Evolutionary conservation across 2,888 invertebrate genomes (phyloP), one percentile per base, ranked within the genome.

Genomic region (Nowickia ferox): DNA sequence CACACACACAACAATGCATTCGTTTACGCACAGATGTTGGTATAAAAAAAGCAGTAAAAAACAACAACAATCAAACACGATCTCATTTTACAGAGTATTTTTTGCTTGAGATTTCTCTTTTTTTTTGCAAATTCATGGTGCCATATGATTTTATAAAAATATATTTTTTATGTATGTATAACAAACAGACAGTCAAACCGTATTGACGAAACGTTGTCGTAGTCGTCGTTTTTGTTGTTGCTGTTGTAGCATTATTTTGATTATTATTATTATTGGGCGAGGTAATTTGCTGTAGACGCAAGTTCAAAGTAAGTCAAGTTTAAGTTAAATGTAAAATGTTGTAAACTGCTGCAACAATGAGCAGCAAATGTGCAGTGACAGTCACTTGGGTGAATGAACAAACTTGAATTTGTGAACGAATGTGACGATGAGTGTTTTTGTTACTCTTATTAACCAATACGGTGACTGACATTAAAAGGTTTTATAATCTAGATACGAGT

Each of bases 301-400:
- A 77, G 82, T 83, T 83, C 82, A 83, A 83, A 76, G 71, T 77
- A 83, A 83, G 82, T 83, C 82, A 83, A 83, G 82, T 83, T 83
- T 83, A 82, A 82, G 76, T 71, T 76, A 71, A 71, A 80, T 51
- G 57, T 57, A 57, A 80, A 57, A 74, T 48, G 17, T 53, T 72
- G 80, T 74, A 80, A 71, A 72, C n/a, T 72, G 65, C 63, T 79
- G 79, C 46, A 63, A 79, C 13, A 2, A 19, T 15, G 15, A 53
- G 1, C 30, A 46, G n/a, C 65, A 66, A 48, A 74, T 59, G 57
- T 74, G 66, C 74, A 59, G 46, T 72, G 71, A 72, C 79, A 65
- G 55, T 80, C 79, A 80, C 42, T 80, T 74, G 80, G 80, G 80
- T 80, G 80, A 80, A 74, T 80, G 66, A 66, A 80, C 74, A 80